These are phyloP conservation scores for Phoxinus phoxinus DNA, from an alignment of 2,113 vertebrate species.

Conservation along the genomic window DNA sequence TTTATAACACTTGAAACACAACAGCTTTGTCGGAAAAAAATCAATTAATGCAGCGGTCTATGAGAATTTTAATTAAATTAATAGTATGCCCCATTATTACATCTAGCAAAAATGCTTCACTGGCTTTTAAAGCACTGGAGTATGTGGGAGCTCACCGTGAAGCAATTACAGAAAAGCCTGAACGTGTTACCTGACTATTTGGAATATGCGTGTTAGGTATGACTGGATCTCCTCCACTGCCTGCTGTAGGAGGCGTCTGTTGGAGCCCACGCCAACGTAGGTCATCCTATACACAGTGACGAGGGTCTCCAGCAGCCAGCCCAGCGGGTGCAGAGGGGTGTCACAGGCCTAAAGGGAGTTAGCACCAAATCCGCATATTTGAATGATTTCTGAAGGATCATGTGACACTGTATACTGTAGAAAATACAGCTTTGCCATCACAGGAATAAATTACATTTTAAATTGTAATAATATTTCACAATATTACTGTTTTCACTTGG, in stretches of 20 bases:
- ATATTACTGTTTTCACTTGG: no score
- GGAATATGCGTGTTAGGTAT: conserved; percentile 89
- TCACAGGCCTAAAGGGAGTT: conserved; percentile 83
- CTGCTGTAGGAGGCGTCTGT: conserved; percentile 85
- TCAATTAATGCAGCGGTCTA: background rate
- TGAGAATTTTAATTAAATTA: background rate
- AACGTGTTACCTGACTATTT: conserved; percentile 83
- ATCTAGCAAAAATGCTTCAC: background rate
- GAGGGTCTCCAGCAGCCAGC: conserved; percentile 91
- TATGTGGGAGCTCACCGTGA: background rate
- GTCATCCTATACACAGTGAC: conserved; percentile 97
- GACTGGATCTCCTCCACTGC: conserved; percentile 93
- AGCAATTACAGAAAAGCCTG: background rate
- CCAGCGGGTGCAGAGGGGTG: conserved; percentile 91
- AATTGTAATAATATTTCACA: no score
- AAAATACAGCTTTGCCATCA: background rate
- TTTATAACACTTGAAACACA: background rate
- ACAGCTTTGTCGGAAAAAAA: background rate
- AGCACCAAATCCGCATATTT: background rate
- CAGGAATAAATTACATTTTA: no score
- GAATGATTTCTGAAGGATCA: background rate
- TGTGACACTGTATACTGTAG: background rate
- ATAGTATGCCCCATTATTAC: background rate
- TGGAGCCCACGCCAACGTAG: conserved; percentile 94
- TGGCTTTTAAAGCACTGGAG: background rate